phyloP scores from a whole-genome alignment of 2,888 invertebrate species.

The Aleiodes leptofemur region DNA sequence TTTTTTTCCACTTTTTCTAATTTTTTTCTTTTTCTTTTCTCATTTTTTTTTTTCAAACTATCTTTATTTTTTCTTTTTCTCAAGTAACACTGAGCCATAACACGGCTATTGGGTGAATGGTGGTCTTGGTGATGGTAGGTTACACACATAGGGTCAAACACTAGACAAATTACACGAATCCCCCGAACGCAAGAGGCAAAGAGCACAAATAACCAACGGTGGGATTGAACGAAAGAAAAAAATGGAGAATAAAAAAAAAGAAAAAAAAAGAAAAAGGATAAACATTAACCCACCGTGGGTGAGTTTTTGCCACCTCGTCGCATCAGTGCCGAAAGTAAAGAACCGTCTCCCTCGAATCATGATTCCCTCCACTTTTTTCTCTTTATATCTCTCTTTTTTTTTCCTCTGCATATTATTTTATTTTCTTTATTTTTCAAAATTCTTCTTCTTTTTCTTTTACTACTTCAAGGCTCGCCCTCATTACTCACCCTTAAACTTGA shows the following conservation, averaged over 20 bases:
- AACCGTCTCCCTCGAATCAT: conserved; percentile 40
- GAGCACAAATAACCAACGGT: conserved; percentile 27
- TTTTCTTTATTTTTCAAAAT: conserved; percentile 20
- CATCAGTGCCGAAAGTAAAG: conserved; percentile 60
- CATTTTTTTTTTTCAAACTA: conserved; percentile 48
- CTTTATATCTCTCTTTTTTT: conserved; percentile 23
- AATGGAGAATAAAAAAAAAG: conserved; percentile 18
- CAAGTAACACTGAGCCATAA: conserved; percentile 61
- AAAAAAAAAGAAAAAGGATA: background rate
- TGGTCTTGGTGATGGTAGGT: conserved; percentile 67
- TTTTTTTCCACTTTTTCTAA: background rate
- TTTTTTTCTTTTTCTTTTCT: conserved; percentile 43
- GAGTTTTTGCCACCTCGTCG: conserved; percentile 54
- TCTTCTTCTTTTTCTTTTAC: background rate
- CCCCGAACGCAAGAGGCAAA: conserved; percentile 70
- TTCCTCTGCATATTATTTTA: background rate
- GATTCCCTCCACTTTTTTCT: conserved; percentile 36
- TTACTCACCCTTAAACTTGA: conserved; percentile 25
- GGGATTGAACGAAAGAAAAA: background rate
- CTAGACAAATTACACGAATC: conserved; percentile 92
- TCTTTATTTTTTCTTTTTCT: conserved; percentile 37
- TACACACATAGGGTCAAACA: conserved; percentile 92
- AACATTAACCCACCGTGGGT: conserved; percentile 18
- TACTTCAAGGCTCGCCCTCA: background rate
- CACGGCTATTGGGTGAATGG: conserved; percentile 68